These are phyloP conservation scores for Oscheius sp. DNA, from an alignment of 1,140 invertebrate genomes.

Conservation along the genomic window DNA sequence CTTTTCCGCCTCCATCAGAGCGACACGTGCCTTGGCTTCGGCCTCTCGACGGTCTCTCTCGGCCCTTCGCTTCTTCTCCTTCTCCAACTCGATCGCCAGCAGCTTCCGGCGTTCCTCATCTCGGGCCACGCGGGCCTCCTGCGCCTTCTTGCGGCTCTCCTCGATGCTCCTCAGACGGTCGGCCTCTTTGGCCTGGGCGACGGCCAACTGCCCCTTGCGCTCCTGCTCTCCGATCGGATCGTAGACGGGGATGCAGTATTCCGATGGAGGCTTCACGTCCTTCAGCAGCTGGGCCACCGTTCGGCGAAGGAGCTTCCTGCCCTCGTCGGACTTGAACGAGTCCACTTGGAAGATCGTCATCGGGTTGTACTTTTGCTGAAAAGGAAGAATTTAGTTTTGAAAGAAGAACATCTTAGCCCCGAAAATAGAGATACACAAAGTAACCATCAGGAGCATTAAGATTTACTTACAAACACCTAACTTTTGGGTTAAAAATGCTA, in stretches of 20 bases:
- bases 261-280: conserved; percentile 7
- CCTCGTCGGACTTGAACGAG: neutral
- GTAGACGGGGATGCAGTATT: conserved; percentile 19
- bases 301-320: neutral
- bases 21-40: neutral
- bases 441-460: neutral
- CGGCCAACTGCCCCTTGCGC: neutral
- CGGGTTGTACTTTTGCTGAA: conserved; percentile 12
- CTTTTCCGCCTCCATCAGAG: neutral
- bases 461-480: no score
- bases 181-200: neutral
- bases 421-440: neutral
- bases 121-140: neutral
- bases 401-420: neutral
- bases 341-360: conserved; percentile 14
- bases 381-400: neutral
- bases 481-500: no score
- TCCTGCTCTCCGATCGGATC: conserved; percentile 10
- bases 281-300: conserved; percentile 5
- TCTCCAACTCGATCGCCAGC: neutral
- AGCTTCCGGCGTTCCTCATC: neutral
- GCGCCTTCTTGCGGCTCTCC: neutral
- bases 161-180: neutral
- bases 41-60: neutral
- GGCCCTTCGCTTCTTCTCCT: neutral